These are phyloP conservation scores for Desmodus rotundus DNA, from an alignment of 2,113 vertebrate species.

Conservation along the genomic window DNA sequence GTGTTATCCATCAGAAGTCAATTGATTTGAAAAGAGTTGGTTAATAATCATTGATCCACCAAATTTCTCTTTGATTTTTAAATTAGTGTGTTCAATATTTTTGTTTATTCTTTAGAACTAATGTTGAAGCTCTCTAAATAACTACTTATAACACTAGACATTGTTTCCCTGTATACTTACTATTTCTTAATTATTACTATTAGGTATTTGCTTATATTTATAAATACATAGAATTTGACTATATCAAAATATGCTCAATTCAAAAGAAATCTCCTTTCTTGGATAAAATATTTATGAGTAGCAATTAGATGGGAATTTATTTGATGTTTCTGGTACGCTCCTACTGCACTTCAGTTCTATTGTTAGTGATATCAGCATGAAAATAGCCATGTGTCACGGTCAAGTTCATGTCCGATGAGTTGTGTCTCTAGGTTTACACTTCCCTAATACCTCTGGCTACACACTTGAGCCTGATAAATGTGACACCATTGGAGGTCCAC, in stretches of 20 bases:
- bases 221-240: neutral
- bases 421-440: conserved; percentile 50
- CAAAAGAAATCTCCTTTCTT: neutral
- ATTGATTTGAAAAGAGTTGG: neutral
- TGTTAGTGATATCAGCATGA: conserved; percentile 20
- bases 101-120: neutral
- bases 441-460: conserved; percentile 57
- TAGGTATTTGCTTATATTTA: neutral
- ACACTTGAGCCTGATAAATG: conserved; percentile 64
- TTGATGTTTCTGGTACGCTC: neutral
- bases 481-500: conserved; percentile 39
- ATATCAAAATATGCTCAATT: neutral
- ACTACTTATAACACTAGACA: neutral
- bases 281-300: neutral
- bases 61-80: conserved; percentile 3
- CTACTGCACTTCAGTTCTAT: neutral
- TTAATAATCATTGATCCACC: neutral
- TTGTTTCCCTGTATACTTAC: neutral
- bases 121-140: neutral
- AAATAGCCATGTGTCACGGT: conserved; percentile 46
- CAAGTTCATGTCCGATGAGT: conserved; percentile 57
- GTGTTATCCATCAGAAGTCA: neutral
- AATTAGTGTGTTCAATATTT: neutral
- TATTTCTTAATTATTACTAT: neutral
- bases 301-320: neutral